Percentiles rank a stretch among this genome's conserved stretches.
Evolutionary conservation across 2,888 invertebrate genomes (phyloP).

Genomic region (Watsonalla binaria): DNA sequence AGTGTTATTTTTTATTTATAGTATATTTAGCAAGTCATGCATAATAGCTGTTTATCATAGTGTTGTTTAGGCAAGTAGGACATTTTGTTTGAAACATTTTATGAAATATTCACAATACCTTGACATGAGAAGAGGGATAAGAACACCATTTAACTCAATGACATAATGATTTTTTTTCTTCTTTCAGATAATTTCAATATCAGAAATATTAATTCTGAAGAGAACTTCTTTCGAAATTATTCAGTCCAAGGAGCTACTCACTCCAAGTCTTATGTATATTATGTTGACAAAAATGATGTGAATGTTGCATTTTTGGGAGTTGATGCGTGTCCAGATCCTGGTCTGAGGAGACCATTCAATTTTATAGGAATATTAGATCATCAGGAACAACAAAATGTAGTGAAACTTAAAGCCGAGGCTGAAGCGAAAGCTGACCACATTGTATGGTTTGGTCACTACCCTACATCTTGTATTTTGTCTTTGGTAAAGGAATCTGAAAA

Average conservation of each 20-base stretch:
- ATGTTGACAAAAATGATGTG: conserved; percentile 74
- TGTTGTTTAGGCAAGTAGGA: too few species aligned
- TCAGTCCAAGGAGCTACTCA: conserved; percentile 86
- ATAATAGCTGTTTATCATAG: too few species aligned
- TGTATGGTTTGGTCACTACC: conserved; percentile 92
- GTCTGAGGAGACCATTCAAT: conserved; percentile 92
- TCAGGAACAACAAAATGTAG: conserved; percentile 78
- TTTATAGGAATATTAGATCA: conserved; percentile 87
- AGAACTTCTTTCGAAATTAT: conserved; percentile 87
- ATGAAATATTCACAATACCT: too few species aligned
- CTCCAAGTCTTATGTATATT: conserved; percentile 85
- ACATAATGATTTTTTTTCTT: conserved; percentile 3
- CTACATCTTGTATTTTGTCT: conserved; percentile 90
- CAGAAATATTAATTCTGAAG: conserved; percentile 80
- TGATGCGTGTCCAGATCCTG: conserved; percentile 93
- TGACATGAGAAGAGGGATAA: too few species aligned
- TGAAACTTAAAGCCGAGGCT: conserved; percentile 77
- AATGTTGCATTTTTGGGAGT: conserved; percentile 90
- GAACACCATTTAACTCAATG: too few species aligned
- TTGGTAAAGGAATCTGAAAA: conserved; percentile 69
- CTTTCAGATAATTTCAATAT: conserved; percentile 93
- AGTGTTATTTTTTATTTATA: too few species aligned
- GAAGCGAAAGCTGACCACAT: conserved; percentile 64
- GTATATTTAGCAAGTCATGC: too few species aligned
- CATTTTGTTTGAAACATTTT: too few species aligned